Percentiles rank a stretch among this genome's conserved stretches.
These are phyloP conservation scores for Diogma glabrata DNA, from an alignment of 2,888 invertebrate genomes.

Conservation along the genomic window DNA sequence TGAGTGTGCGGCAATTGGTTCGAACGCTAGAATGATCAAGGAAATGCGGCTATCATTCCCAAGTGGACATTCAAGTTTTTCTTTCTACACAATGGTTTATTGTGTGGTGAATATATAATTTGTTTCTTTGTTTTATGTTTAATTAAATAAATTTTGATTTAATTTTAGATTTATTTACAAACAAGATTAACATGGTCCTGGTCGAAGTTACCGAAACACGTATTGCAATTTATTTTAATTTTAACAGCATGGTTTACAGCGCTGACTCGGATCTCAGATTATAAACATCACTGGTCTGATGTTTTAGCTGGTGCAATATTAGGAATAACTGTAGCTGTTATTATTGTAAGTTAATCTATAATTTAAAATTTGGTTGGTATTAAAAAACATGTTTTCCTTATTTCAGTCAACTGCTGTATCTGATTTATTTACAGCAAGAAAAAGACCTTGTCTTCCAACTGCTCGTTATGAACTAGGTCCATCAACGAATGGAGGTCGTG, in stretches of 20 bases:
- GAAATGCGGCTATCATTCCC: conserved; percentile 80
- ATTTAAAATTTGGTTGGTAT: not conserved
- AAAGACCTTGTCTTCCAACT: not conserved
- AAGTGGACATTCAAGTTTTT: conserved; percentile 85
- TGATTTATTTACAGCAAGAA: conserved; percentile 4
- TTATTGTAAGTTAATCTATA: conserved; percentile 49
- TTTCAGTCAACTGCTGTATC: not conserved
- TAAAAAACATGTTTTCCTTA: not conserved
- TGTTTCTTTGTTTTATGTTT: conserved; percentile 4
- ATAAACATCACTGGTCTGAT: conserved; percentile 98
- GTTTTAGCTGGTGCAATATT: conserved; percentile 72
- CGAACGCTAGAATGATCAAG: conserved; percentile 45
- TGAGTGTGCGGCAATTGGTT: conserved; percentile 42
- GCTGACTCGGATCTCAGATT: conserved; percentile 86
- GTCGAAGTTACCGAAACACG: conserved; percentile 68
- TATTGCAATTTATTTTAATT: conserved; percentile 71
- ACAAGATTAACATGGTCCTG: conserved; percentile 70
- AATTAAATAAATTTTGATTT: conserved; percentile 4
- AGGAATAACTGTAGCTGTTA: conserved; percentile 53
- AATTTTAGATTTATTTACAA: conserved; percentile 73
- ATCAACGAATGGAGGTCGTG: not conserved
- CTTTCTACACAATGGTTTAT: conserved; percentile 76
- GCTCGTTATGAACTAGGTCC: not conserved
- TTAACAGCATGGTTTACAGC: conserved; percentile 75
- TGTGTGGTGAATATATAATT: conserved; percentile 69